Evolutionary conservation across 2,888 invertebrate species (phyloP).

Genomic region (Tipula helvola): DNA sequence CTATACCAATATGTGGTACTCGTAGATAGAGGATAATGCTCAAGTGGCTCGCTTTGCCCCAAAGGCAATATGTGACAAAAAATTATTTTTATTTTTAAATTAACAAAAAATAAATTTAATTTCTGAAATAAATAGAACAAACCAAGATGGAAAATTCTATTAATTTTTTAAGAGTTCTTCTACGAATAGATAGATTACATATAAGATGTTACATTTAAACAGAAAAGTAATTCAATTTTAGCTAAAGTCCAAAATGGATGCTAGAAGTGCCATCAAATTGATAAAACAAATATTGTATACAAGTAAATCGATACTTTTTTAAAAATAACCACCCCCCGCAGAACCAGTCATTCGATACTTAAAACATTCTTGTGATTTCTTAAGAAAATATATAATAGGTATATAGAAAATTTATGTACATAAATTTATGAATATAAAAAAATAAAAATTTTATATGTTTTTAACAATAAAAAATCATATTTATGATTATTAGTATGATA

Average conservation of each 20-base stretch:
- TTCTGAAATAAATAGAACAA: background rate
- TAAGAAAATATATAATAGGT: background rate
- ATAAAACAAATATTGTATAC: background rate
- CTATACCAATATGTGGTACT: background rate
- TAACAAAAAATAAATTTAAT: background rate
- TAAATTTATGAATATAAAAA: background rate
- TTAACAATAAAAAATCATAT: background rate
- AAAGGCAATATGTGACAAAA: background rate
- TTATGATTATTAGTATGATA: background rate
- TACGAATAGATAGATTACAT: background rate
- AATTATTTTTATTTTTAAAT: background rate
- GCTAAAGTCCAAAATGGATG: background rate
- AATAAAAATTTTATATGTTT: background rate
- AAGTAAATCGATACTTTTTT: background rate
- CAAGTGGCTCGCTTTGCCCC: background rate
- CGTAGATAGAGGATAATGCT: background rate
- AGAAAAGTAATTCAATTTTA: background rate
- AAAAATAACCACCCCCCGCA: background rate
- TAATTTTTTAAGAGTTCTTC: background rate
- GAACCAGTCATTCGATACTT: background rate
- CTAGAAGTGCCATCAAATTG: background rate
- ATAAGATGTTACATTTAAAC: background rate
- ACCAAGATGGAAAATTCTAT: background rate
- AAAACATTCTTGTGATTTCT: background rate
- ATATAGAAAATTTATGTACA: background rate